A percentile compares a stretch with the other conserved stretches of the same genome.
Conservation (phyloP, 2,797 vertebrate genomes). For the Falco columbarius region DNA sequence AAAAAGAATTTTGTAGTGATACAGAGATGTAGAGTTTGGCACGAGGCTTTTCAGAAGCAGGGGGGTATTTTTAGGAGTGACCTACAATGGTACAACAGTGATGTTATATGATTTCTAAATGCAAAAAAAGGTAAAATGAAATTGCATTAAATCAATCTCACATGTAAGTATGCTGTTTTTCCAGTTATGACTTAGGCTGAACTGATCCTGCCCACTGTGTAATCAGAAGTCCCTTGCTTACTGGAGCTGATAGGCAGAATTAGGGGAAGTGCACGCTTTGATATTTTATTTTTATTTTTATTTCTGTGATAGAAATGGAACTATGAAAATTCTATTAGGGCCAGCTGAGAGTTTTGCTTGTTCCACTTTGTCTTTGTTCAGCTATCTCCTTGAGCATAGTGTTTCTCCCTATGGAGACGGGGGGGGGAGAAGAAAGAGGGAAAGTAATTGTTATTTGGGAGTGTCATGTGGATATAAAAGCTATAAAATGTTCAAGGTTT, state of each 20-base stretch:
- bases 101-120: not conserved
- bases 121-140: not conserved
- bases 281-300: not conserved
- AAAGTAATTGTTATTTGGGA: conserved; percentile 35
- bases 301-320: conserved; percentile 40
- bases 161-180: not conserved
- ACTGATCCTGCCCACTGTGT: not conserved
- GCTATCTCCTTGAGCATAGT: conserved; percentile 10
- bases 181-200: not conserved
- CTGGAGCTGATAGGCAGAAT: conserved; percentile 35
- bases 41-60: not conserved
- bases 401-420: not conserved
- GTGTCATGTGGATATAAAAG: conserved; percentile 8
- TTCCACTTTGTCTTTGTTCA: conserved; percentile 46
- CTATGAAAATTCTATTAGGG: conserved; percentile 60
- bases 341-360: conserved; percentile 40
- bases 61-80: not conserved
- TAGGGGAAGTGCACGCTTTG: not conserved
- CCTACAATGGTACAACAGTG: not conserved
- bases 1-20: not conserved
- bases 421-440: not conserved
- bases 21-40: not conserved
- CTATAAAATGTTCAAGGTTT: conserved; percentile 36
- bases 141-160: not conserved
- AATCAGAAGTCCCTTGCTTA: conserved; percentile 8